These are phyloP conservation scores for Pseudochirops cupreus DNA, from an alignment of 2,797 vertebrate genomes.

Conservation along the genomic window DNA sequence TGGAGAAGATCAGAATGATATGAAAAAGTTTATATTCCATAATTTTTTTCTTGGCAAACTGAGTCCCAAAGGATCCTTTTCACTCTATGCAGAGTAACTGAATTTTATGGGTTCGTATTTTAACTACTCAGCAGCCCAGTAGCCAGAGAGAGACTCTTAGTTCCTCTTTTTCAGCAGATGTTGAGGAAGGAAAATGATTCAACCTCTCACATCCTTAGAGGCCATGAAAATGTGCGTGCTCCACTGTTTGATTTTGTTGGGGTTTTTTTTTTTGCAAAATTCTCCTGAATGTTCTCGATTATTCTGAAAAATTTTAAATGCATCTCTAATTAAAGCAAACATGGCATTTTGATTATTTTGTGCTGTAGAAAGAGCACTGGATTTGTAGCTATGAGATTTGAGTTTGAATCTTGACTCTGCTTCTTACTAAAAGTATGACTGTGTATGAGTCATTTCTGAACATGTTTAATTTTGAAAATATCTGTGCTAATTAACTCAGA, in stretches of 20 bases:
- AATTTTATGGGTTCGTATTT: constrained; percentile 22
- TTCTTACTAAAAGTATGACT: neutral
- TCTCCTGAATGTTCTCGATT: constrained; percentile 9
- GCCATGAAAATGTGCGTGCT: neutral
- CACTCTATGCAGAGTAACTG: constrained; percentile 57
- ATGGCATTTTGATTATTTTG: constrained; percentile 27
- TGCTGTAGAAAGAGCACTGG: neutral
- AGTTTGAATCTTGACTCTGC: neutral
- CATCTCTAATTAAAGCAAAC: constrained; percentile 15
- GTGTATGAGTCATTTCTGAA: neutral
- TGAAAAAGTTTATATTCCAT: constrained; percentile 30
- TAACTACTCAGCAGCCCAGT: constrained; percentile 58
- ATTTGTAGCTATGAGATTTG: neutral
- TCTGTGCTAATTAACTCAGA: neutral
- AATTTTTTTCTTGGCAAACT: constrained; percentile 38
- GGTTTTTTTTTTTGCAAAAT: neutral
- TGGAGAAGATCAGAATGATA: constrained; percentile 22
- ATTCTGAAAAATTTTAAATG: constrained; percentile 13
- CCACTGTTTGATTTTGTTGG: neutral
- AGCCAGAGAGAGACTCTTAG: neutral
- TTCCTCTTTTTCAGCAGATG: constrained; percentile 45
- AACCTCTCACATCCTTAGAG: neutral
- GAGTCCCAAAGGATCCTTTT: neutral
- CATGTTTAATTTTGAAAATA: neutral
- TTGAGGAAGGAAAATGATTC: constrained; percentile 26